phyloP scores from a whole-genome alignment of 2,797 vertebrate species.

The Coccyzus lansbergi region DNA sequence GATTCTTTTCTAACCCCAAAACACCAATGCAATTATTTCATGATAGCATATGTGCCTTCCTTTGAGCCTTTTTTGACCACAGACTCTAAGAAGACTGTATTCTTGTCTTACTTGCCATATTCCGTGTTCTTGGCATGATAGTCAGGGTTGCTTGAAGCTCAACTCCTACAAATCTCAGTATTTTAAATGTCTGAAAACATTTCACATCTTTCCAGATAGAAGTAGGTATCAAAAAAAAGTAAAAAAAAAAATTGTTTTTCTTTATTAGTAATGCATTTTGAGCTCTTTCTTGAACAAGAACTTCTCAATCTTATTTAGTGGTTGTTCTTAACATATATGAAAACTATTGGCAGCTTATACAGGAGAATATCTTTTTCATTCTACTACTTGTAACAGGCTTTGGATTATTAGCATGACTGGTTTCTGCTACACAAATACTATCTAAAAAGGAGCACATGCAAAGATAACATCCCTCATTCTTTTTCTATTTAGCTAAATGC shows the following conservation, averaged over 20 bases:
- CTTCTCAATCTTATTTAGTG: background rate
- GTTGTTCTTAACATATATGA: background rate
- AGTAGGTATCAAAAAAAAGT: background rate
- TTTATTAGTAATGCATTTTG: background rate
- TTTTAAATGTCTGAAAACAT: background rate
- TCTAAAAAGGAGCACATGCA: background rate
- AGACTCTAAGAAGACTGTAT: background rate
- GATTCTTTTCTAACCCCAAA: background rate
- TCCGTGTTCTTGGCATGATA: accelerated
- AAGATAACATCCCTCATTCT: background rate
- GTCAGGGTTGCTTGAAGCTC: background rate
- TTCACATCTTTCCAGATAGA: background rate
- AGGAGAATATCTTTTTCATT: background rate
- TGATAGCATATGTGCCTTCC: background rate
- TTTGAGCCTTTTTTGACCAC: background rate
- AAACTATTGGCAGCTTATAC: background rate
- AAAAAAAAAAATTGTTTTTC: background rate
- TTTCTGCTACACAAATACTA: background rate
- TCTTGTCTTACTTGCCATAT: background rate
- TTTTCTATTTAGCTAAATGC: background rate
- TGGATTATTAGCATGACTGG: background rate
- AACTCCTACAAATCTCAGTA: background rate
- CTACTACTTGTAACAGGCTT: background rate
- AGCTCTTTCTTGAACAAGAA: background rate
- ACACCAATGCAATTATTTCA: background rate